Percentiles rank a stretch among this genome's conserved stretches.
Conservation (phyloP, 2,888 invertebrate species). For the Tubulanus polymorphus region DNA sequence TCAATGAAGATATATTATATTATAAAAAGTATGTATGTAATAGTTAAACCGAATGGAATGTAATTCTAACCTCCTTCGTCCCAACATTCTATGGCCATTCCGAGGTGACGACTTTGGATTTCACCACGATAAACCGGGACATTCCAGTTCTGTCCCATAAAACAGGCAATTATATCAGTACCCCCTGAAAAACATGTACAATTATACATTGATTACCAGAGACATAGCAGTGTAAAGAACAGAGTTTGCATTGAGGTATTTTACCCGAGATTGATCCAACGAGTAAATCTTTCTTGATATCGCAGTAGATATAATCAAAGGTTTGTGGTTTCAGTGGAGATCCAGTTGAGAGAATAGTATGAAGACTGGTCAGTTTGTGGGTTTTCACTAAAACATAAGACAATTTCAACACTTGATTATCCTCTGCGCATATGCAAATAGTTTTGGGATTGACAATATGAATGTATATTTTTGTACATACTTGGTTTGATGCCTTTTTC, state of each 20-base stretch:
- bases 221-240: background rate
- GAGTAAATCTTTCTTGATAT: conserved; percentile 55
- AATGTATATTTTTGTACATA: conserved; percentile 15
- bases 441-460: background rate
- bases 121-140: conserved; percentile 59
- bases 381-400: conserved; percentile 42
- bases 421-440: background rate
- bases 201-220: too few species aligned
- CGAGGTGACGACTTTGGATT: conserved; percentile 58
- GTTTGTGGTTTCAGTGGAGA: conserved; percentile 57
- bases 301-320: conserved; percentile 59
- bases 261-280: conserved; percentile 57
- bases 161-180: conserved; percentile 61
- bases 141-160: conserved; percentile 58
- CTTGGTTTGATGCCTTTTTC: conserved; percentile 53
- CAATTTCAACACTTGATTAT: background rate
- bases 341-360: conserved; percentile 58
- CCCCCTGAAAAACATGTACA: conserved; percentile 53
- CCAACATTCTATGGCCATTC: conserved; percentile 57
- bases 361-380: conserved; percentile 54
- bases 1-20: too few species aligned
- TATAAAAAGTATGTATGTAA: background rate
- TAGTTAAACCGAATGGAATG: too few species aligned
- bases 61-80: conserved; percentile 52
- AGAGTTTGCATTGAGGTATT: background rate